Conservation (phyloP, 1,140 invertebrate species). For the Kradibia gibbosae region DNA sequence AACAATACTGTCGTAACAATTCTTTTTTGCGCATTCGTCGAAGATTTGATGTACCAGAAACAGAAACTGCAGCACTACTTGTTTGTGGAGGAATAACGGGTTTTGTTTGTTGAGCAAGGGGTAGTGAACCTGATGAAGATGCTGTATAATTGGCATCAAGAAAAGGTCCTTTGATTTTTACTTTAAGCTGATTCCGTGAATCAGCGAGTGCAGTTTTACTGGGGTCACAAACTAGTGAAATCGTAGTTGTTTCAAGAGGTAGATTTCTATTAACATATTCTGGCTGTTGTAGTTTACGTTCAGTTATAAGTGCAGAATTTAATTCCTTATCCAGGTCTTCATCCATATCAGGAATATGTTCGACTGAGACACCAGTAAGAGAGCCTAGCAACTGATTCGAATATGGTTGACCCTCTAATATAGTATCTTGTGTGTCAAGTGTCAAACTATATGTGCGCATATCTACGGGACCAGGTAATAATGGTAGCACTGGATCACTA, state of each 20-base stretch:
- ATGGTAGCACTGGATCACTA: conserved; percentile 78
- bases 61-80: conserved; percentile 60
- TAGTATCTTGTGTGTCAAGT: conserved; percentile 71
- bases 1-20: conserved; percentile 86
- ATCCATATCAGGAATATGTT: conserved; percentile 79
- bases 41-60: conserved; percentile 79
- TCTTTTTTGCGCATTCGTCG: conserved; percentile 92
- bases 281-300: conserved; percentile 71
- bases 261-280: conserved; percentile 53
- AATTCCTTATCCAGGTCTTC: conserved; percentile 86
- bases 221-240: conserved; percentile 64
- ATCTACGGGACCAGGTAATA: conserved; percentile 87
- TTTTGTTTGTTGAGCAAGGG: conserved; percentile 73
- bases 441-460: conserved; percentile 86
- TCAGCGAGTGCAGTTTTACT: conserved; percentile 80
- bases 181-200: conserved; percentile 87
- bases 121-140: conserved; percentile 72
- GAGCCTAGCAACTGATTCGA: conserved; percentile 78
- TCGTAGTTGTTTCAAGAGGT: conserved; percentile 52
- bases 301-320: conserved; percentile 77
- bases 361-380: conserved; percentile 72
- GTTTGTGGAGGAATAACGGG: conserved; percentile 71
- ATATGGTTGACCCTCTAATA: conserved; percentile 73
- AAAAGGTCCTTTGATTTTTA: conserved; percentile 93
- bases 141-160: conserved; percentile 81